Evolutionary conservation across 1,140 invertebrate genomes (phyloP).

Genomic region (Harpegnathos saltator): DNA sequence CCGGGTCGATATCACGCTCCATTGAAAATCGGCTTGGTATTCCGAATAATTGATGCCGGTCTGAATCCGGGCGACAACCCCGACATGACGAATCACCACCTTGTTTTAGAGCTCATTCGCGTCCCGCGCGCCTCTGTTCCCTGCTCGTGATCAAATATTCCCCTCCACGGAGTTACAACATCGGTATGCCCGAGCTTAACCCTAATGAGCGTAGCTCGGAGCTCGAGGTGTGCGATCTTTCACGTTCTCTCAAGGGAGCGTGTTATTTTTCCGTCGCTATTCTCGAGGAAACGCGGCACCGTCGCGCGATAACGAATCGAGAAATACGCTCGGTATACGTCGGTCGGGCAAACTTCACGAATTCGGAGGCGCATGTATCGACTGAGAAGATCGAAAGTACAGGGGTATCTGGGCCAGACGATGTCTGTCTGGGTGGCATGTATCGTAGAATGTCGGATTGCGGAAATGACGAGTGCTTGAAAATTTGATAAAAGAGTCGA

Average conservation of each 20-base stretch:
- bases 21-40: slow-evolving; percentile 64
- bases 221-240: background rate
- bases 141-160: slow-evolving; percentile 37
- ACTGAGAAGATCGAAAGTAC: too few relatives aligned
- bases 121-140: slow-evolving; percentile 9
- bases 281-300: too few relatives aligned
- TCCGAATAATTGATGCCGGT: slow-evolving; percentile 60
- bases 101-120: slow-evolving; percentile 57
- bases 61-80: slow-evolving; percentile 53
- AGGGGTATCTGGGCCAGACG: too few relatives aligned
- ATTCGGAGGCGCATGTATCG: too few relatives aligned
- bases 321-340: too few relatives aligned
- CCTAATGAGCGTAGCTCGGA: background rate
- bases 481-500: background rate
- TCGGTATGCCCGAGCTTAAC: background rate
- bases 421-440: too few relatives aligned
- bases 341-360: too few relatives aligned
- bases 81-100: slow-evolving; percentile 55
- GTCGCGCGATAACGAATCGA: too few relatives aligned
- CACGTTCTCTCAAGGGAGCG: background rate
- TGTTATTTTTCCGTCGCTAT: background rate
- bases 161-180: background rate
- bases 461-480: background rate
- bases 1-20: slow-evolving; percentile 62
- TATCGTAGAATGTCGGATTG: background rate